Evolutionary conservation across 1,140 invertebrate genomes (phyloP), one percentile per base, ranked within the genome.

Genomic region (Agrypnia vestita): DNA sequence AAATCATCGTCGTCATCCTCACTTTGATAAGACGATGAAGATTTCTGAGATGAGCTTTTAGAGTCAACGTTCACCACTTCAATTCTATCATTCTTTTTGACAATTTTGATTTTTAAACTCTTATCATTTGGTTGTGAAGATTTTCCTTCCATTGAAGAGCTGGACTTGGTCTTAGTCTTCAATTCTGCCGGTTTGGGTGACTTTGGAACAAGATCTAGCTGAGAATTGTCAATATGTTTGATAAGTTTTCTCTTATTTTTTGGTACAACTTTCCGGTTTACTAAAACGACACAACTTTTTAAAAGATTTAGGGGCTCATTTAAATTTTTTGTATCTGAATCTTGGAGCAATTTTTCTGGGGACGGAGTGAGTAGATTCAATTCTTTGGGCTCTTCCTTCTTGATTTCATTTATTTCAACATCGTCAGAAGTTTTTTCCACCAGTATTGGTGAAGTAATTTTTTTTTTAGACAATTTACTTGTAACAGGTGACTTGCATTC

Each of bases 221-320:
- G 73, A 17, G 55, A 12, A 61, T 55, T 46, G 17, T 44, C 43
- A 46, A 56, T 59, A 25, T 59, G n/a, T 46, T 64, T 61, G 4
- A 21, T 55, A 17, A 46, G 76, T 49, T 78, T 78, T 69, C 43
- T 10, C 43, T 78, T 78, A 67, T 67, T 75, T 21, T 75, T 75
- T 15, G 73, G 61, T 19, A 46, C n/a, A 9, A 78, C 62, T 71
- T 78, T 78, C 43, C 69, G 69, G 17, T 78, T 78, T 13, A 78
- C 76, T 25, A 78, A 53, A 19, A 62, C 61, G 7, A 78, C 59
- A 55, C 76, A 78, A 71, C 62, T 78, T 44, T 78, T 51, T 69
- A 67, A 17, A 19, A 78, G 59, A 44, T 71, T 55, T n/a, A 55
- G 0, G 3, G 64, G 61, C 19, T 71, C 62, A n/a, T 59, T 43